Conservation (phyloP, 2,888 invertebrate genomes). For the Metopia argyrocephala region DNA sequence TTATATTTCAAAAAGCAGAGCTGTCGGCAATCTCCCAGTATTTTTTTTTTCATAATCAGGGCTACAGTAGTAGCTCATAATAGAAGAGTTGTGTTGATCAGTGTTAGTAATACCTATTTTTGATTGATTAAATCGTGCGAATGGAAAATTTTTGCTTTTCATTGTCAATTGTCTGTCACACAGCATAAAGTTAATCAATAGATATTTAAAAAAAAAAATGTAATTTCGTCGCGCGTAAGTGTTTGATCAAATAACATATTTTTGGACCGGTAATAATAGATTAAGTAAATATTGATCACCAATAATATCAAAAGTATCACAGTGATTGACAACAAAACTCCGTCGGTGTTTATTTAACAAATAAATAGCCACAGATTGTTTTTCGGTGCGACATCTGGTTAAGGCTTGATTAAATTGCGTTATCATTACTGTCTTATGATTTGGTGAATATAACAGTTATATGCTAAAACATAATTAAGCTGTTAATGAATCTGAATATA, state of each 20-base stretch:
- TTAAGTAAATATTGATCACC: slow-evolving; percentile 7
- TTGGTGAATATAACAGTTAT: neutral
- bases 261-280: neutral
- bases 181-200: too few relatives aligned
- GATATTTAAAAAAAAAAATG: neutral
- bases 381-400: neutral
- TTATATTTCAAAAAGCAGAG: too few relatives aligned
- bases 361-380: neutral
- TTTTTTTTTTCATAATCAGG: neutral
- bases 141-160: slow-evolving; percentile 20
- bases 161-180: neutral
- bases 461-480: neutral
- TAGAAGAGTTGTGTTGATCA: neutral
- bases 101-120: too few relatives aligned
- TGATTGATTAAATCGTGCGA: slow-evolving; percentile 16
- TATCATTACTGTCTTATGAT: neutral
- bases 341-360: neutral
- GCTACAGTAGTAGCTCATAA: too few relatives aligned
- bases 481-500: too few relatives aligned
- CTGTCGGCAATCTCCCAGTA: too few relatives aligned
- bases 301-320: too few relatives aligned
- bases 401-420: neutral
- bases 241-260: slow-evolving; percentile 12
- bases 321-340: neutral
- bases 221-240: neutral